Evolutionary conservation across 37 sponge, comb jelly and placozoan species (phyloP), one percentile per base, ranked within the genome.

Genomic region (Halichondria panicea): DNA sequence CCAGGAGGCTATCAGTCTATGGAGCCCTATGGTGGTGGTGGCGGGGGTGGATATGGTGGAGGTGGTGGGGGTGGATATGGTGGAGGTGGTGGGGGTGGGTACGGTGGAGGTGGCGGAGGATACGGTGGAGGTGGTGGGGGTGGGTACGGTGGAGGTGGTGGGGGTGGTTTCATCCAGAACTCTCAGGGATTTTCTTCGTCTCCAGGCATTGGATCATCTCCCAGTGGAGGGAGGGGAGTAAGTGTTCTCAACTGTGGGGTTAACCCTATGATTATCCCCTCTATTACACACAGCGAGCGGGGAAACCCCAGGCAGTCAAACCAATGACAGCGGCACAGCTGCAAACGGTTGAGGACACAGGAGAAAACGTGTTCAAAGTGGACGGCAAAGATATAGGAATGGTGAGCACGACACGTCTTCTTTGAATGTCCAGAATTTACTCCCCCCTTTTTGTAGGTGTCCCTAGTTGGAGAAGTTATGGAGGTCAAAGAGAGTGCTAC

Each of bases 241-340:
- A 43, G 55, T 60, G 35, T 11, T 64, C 39, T 33, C 33, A 24
- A 11, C 35, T 30, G 15, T 64, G 9, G 18, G n/a, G n/a, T n/a
- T n/a, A n/a, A n/a, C n/a, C n/a, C n/a, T n/a, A n/a, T n/a, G n/a
- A n/a, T n/a, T n/a, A n/a, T n/a, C n/a, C n/a, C n/a, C 12, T 57
- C 1, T n/a, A 19, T 31, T 31, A 22, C 43, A 41, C 33, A 6
- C 43, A 31, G 57, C 55, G 27, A 28, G 25, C 37, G 15, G 69
- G 44, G 2, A 40, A 61, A 43, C 71, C 38, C 63, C 87, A 81
- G 55, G 62, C 86, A 19, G 32, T 89, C 6, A 81, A 75, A 8
- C 87, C 92, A 24, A 78, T 94, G 43, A 91, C 95, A 4, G 57
- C 82, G 21, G 87, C 87, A n/a, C 84, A 81, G 63, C 70, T 94